A percentile compares a stretch with the other conserved stretches of the same genome.
These are phyloP conservation scores for Drosophila helvetica DNA, from an alignment of 2,888 invertebrate genomes.

Conservation along the genomic window DNA sequence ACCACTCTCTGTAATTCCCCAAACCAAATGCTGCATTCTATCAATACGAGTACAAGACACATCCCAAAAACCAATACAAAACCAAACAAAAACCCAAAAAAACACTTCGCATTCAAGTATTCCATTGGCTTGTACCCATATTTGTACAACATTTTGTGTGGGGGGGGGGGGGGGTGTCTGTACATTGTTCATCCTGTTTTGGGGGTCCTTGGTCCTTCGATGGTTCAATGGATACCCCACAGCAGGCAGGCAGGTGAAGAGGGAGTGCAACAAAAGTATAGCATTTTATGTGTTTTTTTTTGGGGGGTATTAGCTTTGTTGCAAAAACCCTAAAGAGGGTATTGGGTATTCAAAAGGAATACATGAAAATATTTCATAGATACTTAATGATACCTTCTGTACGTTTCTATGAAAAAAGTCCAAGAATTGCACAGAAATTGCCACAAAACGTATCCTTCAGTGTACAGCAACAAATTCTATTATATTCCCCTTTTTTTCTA, in stretches of 20 bases:
- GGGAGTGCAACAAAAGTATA: too few species aligned
- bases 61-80: neutral
- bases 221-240: neutral
- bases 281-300: neutral
- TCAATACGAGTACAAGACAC: neutral
- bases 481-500: too few species aligned
- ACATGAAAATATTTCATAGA: too few species aligned
- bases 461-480: too few species aligned
- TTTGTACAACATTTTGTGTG: slow-evolving; percentile 62
- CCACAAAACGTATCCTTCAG: too few species aligned
- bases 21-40: neutral
- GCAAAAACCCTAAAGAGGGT: neutral
- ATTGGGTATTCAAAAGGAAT: neutral
- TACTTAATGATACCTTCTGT: too few species aligned
- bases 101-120: slow-evolving; percentile 44
- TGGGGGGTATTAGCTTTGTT: neutral
- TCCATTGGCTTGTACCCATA: slow-evolving; percentile 46
- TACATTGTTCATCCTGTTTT: slow-evolving; percentile 57
- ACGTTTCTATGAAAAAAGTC: too few species aligned
- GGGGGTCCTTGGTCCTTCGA: neutral
- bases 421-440: too few species aligned
- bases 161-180: slow-evolving; percentile 4
- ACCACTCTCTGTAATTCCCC: neutral
- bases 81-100: slow-evolving; percentile 20
- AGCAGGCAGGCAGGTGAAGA: too few species aligned